phyloP scores from a whole-genome alignment of 2,888 invertebrate species.

The Idaea aversata region DNA sequence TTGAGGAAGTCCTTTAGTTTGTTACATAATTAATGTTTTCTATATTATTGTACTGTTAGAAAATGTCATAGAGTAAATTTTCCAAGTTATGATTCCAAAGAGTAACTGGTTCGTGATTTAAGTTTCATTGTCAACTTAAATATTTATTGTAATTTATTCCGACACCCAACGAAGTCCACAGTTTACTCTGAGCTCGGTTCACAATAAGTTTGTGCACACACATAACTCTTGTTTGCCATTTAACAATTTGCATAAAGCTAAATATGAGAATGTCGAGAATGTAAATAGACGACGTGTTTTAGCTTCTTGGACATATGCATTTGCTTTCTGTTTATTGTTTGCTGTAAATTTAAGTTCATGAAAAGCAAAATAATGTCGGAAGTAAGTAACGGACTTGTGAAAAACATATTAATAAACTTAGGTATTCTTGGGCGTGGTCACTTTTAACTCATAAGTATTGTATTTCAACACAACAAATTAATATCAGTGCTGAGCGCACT shows the following conservation, averaged over 20 bases:
- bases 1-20: no score
- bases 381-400: no score
- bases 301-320: conserved; percentile 22
- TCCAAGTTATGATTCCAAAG: conserved; percentile 16
- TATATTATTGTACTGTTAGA: no score
- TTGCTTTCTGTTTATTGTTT: conserved; percentile 14
- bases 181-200: conserved; percentile 29
- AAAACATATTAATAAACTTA: no score
- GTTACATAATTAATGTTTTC: no score
- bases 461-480: no score
- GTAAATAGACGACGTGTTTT: conserved; percentile 15
- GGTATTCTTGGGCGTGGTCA: no score
- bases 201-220: conserved; percentile 38
- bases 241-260: conserved; percentile 41
- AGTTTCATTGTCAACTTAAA: conserved; percentile 46
- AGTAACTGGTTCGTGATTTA: neutral
- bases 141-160: conserved; percentile 57
- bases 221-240: conserved; percentile 41
- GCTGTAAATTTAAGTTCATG: no score
- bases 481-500: no score
- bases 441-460: no score
- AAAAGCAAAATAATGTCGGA: no score
- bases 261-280: conserved; percentile 20
- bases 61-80: neutral
- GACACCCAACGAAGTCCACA: conserved; percentile 40